These are phyloP conservation scores for Mythimna pallens DNA, from an alignment of 2,888 invertebrate genomes.

Conservation along the genomic window DNA sequence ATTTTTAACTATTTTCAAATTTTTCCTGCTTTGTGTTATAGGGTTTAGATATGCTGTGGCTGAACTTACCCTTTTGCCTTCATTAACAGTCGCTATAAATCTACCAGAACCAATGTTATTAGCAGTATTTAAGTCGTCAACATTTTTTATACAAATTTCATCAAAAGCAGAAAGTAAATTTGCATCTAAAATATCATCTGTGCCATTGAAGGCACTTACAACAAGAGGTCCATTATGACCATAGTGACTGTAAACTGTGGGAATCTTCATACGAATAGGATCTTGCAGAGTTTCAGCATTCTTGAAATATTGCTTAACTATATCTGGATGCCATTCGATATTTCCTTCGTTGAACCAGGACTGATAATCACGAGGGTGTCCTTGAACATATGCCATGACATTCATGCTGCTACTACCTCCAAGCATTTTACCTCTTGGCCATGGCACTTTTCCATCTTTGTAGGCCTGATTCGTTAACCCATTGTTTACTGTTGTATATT, in stretches of 20 bases:
- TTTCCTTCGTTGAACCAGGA: conserved; percentile 88
- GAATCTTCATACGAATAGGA: conserved; percentile 16
- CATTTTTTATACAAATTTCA: conserved; percentile 50
- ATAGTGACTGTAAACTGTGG: conserved; percentile 73
- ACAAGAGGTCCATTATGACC: conserved; percentile 53
- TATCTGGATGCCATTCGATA: conserved; percentile 66
- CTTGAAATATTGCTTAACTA: conserved; percentile 51
- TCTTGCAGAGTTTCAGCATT: conserved; percentile 59
- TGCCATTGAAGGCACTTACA: conserved; percentile 49
- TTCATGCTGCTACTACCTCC: conserved; percentile 90
- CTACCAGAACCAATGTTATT: conserved; percentile 46
- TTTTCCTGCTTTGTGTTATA: conserved; percentile 32
- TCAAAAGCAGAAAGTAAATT: conserved; percentile 37
- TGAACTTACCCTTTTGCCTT: conserved; percentile 47
- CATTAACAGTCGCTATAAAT: conserved; percentile 12
- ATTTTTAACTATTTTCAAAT: conserved; percentile 54
- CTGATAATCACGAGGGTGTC: conserved; percentile 85
- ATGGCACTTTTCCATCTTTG: conserved; percentile 68
- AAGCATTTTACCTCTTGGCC: conserved; percentile 92
- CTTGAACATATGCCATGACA: conserved; percentile 86
- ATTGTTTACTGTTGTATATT: conserved; percentile 55
- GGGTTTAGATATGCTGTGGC: conserved; percentile 52
- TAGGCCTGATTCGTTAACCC: conserved; percentile 47
- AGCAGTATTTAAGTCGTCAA: conserved; percentile 47
- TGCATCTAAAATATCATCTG: not conserved